These are phyloP conservation scores for Arbacia lixula DNA, from an alignment of 53 echinoderm and acorn worm species.

Conservation along the genomic window DNA sequence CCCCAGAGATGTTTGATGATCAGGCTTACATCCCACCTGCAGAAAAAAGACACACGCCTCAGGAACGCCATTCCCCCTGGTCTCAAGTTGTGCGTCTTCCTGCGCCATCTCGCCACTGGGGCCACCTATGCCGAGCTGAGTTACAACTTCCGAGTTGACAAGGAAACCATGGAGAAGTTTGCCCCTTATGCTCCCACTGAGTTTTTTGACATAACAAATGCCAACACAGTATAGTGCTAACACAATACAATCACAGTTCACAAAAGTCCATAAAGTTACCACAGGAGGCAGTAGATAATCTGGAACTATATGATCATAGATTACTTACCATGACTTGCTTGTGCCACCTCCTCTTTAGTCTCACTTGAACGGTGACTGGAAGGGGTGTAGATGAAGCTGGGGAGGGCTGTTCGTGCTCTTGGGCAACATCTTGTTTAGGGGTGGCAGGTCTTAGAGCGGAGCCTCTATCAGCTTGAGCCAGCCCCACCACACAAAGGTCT, in stretches of 20 bases:
- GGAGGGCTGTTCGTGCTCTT: constrained; percentile 22
- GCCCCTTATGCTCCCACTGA: constrained; percentile 23
- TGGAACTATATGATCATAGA: constrained; percentile 11
- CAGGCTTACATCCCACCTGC: constrained; percentile 25
- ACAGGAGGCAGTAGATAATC: constrained; percentile 32
- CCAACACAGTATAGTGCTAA: constrained; percentile 37
- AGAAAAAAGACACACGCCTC: constrained; percentile 56
- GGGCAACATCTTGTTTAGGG: constrained; percentile 57
- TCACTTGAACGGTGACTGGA: constrained; percentile 48
- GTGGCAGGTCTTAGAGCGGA: constrained; percentile 59
- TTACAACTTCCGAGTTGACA: constrained; percentile 41
- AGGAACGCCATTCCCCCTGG: constrained; percentile 51
- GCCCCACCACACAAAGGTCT: constrained; percentile 38
- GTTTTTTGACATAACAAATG: constrained; percentile 33
- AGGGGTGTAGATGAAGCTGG: constrained; percentile 27
- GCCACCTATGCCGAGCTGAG: too few relatives aligned
- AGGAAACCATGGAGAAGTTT: constrained; percentile 42
- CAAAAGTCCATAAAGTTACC: constrained; percentile 46
- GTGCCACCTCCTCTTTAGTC: constrained; percentile 40
- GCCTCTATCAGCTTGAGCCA: constrained; percentile 54
- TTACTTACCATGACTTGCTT: constrained; percentile 28
- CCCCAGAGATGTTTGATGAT: constrained; percentile 65
- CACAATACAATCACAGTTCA: constrained; percentile 47
- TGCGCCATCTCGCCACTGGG: too few relatives aligned
- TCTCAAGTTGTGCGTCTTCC: too few relatives aligned